Evolutionary conservation across 1,140 invertebrate genomes (phyloP), one percentile per base, ranked within the genome.

Genomic region (Zaprionus capensis): DNA sequence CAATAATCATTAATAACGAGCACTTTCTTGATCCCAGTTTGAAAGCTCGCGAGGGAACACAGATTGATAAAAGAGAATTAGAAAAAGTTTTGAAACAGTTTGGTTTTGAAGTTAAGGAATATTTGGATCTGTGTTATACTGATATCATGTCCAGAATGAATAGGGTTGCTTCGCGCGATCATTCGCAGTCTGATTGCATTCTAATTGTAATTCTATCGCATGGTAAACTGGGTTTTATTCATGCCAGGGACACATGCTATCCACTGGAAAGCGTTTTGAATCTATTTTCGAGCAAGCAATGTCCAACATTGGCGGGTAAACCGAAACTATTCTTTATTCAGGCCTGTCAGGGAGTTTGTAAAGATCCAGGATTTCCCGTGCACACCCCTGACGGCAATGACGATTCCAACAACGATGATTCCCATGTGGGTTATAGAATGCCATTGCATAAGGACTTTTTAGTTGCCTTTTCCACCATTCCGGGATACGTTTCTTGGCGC

Each of bases 261-360:
- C 96, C 97, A 88, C 94, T 96, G 38, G 96, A 98, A 57, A 93
- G 94, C 69, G 93, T 99, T n/a, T 97, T 97, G 95, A 94, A 94
- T 49, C 94, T 95, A 63, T 99, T 99, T 88, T 97, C 97, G 61
- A 96, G 96, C 14, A 96, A 98, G 91, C 96, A 95, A 71, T 98
- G 98, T 84, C 95, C 95, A 17, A 94, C 95, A 70, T 94, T 99
- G 53, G 97, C 96, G 84, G 98, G 98, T 24, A 98, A 98, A 93
- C 97, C 97, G n/a, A 98, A 98, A 93, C 71, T 98, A 46, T 98
- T 98, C 92, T 97, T 98, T 83, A 96, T 98, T 80, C 97, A 98
- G 94, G 97, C 97, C 76, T 98, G 97, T 80, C 97, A 97, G 93
- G 97, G 97, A 24, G 96, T 97, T 91, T 95, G 95, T 87, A 93